Conservation (phyloP, 2,888 invertebrate species). For the Palloptera scutellata region DNA sequence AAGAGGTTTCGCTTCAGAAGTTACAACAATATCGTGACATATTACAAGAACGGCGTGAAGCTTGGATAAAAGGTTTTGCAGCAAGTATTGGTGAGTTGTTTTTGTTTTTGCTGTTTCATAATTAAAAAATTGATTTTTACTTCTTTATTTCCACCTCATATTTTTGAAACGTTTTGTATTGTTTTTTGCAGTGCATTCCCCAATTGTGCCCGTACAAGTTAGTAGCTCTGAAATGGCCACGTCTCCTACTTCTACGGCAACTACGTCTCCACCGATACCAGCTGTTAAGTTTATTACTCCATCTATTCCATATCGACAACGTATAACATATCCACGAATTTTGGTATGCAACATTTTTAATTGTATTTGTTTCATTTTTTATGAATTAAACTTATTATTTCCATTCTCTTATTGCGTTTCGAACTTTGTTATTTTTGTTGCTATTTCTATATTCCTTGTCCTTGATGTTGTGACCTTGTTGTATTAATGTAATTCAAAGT, state of each 20-base stretch:
- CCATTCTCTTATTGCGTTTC: conserved; percentile 2
- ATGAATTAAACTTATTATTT: background rate
- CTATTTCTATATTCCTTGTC: background rate
- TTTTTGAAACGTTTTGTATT: background rate
- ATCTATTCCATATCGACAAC: conserved; percentile 54
- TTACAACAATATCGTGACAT: conserved; percentile 58
- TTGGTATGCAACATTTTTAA: conserved; percentile 60
- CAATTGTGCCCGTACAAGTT: conserved; percentile 9
- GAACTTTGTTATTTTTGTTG: conserved; percentile 8
- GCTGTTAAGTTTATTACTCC: conserved; percentile 45
- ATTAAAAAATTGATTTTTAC: background rate
- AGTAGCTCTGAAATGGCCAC: conserved; percentile 13
- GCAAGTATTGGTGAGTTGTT: conserved; percentile 11
- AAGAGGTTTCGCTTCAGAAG: conserved; percentile 53
- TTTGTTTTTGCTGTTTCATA: too few species aligned
- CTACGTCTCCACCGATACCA: background rate
- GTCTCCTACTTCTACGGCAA: background rate
- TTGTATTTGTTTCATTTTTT: background rate
- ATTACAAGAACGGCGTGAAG: conserved; percentile 49
- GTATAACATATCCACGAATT: conserved; percentile 63
- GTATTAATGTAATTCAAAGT: too few species aligned
- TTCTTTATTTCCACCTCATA: background rate
- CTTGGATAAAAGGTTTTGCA: conserved; percentile 46
- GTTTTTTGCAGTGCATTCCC: conserved; percentile 15
- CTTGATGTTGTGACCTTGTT: background rate